phyloP scores from a whole-genome alignment of 2,888 invertebrate genomes.

The Caenorhabditis japonica region DNA sequence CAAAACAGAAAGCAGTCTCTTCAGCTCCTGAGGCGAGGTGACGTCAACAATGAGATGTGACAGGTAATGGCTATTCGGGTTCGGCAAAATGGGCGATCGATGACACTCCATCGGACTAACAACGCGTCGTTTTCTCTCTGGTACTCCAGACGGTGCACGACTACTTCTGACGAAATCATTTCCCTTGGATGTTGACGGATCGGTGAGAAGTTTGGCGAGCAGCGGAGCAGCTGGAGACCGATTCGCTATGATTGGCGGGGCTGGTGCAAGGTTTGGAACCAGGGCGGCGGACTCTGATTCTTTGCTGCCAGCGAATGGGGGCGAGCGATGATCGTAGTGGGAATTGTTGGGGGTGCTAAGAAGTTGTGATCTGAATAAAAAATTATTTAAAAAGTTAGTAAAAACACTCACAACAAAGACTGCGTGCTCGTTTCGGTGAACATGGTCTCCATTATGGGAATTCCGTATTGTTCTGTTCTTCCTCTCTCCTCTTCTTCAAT shows the following conservation, averaged over 20 bases:
- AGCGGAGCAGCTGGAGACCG: conserved; percentile 14
- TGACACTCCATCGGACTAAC: conserved; percentile 15
- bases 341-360: background rate
- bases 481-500: conserved; percentile 53
- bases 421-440: conserved; percentile 32
- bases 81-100: conserved; percentile 6
- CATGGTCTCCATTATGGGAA: conserved; percentile 1
- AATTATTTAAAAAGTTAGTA: background rate
- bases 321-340: background rate
- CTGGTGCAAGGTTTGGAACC: too few relatives aligned
- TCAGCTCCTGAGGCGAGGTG: conserved; percentile 39
- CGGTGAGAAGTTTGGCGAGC: conserved; percentile 29
- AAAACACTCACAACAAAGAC: conserved; percentile 24
- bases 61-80: conserved; percentile 12
- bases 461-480: conserved; percentile 11
- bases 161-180: background rate
- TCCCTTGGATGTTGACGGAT: conserved; percentile 16
- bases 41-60: conserved; percentile 56
- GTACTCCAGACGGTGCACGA: background rate
- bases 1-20: conserved; percentile 45
- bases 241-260: too few relatives aligned
- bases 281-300: too few relatives aligned
- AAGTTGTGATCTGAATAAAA: conserved; percentile 26
- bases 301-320: background rate
- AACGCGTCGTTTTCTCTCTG: conserved; percentile 18